Percentiles rank a stretch among this genome's conserved stretches.
These are phyloP conservation scores for Dasyornis broadbenti DNA, from an alignment of 2,113 vertebrate species.

Conservation along the genomic window DNA sequence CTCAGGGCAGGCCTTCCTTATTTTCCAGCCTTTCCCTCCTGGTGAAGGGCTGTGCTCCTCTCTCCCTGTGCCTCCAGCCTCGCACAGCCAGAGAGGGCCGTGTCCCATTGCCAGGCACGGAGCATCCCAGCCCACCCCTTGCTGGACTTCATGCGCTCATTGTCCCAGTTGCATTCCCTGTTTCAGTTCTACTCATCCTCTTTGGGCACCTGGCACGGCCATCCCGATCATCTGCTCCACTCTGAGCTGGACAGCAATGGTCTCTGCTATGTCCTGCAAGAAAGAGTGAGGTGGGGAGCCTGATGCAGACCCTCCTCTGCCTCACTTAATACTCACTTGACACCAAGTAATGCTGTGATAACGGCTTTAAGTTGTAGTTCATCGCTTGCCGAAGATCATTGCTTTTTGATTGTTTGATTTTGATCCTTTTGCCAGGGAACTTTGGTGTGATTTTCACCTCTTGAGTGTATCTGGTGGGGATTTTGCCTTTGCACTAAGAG, in stretches of 20 bases:
- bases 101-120: neutral
- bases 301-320: neutral
- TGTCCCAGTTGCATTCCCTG: neutral
- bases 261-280: neutral
- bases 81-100: rapidly evolving
- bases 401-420: no score
- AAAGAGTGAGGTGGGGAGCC: rapidly evolving
- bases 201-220: neutral
- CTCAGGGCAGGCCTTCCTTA: neutral
- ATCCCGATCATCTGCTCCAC: neutral
- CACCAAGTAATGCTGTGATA: no score
- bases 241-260: neutral
- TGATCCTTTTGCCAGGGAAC: no score
- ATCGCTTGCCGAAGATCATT: no score
- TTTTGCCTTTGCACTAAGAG: no score
- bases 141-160: rapidly evolving
- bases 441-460: no score
- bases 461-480: no score
- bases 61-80: neutral
- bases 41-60: neutral
- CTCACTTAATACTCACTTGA: neutral
- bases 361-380: no score
- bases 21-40: neutral
- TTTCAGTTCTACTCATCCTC: neutral
- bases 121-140: neutral